These are phyloP conservation scores for Danaus melanippus DNA, from an alignment of 1,140 invertebrate genomes.

Conservation along the genomic window DNA sequence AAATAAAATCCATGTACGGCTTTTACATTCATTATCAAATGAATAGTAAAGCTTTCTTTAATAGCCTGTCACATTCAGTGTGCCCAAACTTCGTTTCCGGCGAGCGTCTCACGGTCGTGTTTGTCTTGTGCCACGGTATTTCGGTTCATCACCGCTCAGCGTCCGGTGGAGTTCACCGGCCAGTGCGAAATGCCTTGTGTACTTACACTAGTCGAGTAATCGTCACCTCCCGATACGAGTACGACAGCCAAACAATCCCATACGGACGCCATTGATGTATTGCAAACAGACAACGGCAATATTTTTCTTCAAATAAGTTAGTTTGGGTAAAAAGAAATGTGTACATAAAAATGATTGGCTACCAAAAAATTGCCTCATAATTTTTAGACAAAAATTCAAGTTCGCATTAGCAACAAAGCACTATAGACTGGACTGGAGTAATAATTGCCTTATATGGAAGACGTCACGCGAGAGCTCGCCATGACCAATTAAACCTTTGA, in stretches of 20 bases:
- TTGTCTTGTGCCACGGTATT: slow-evolving; percentile 40
- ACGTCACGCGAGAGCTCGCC: slow-evolving; percentile 60
- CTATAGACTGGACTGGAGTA: slow-evolving; percentile 17
- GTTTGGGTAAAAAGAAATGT: no score
- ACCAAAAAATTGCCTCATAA: no score
- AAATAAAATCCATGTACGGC: no score
- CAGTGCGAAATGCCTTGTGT: slow-evolving; percentile 43
- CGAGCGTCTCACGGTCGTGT: slow-evolving; percentile 45
- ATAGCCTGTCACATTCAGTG: slow-evolving; percentile 11
- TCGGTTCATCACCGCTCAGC: slow-evolving; percentile 37
- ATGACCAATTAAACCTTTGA: slow-evolving; percentile 57
- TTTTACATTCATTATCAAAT: not conserved
- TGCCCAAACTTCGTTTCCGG: slow-evolving; percentile 27
- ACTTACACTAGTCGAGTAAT: slow-evolving; percentile 16
- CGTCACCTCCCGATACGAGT: slow-evolving; percentile 2
- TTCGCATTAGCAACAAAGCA: slow-evolving; percentile 6
- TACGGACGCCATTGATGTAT: no score
- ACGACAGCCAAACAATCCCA: no score
- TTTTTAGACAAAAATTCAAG: not conserved
- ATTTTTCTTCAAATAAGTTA: no score
- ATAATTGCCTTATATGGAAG: slow-evolving; percentile 34
- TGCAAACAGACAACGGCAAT: no score
- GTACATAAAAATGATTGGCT: no score
- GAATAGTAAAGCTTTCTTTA: not conserved
- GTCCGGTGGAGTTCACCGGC: slow-evolving; percentile 38